Evolutionary conservation across 1,140 invertebrate species (phyloP), one percentile per base, ranked within the genome.

Genomic region (Drosophila azteca): DNA sequence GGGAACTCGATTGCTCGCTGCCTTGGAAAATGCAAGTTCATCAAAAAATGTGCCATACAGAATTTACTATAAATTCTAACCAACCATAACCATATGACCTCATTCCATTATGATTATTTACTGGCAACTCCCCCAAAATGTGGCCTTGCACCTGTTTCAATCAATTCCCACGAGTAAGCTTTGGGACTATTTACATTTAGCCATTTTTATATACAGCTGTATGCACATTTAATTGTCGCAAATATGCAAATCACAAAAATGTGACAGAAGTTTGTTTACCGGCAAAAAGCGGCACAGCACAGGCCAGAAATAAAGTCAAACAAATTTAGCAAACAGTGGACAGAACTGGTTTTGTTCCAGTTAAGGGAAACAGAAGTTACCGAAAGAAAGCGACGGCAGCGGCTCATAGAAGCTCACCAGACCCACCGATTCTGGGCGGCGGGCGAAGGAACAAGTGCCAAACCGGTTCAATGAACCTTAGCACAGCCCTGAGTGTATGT

Each of bases 391-490:
- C 35, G 9, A 13, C 35, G 17, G 66, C 35, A 8, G n/a, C 35
- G 17, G 31, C n/a, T 41, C 46, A 68, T 26, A 45, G 44, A 67
- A 17, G 60, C n/a, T 57, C 52, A 66, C 57, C n/a, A 60, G 55
- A 66, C 51, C 60, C 46, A 69, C 7, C 6, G 6, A 35, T n/a
- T 35, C 20, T 39, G 49, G 45, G n/a, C 17, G 17, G 13, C 54
- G 44, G 46, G 31, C 43, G 52, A 13, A 13, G 35, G 35, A 39
- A 39, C 11, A 39, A 39, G 58, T 43, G 69, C 26, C 26, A 80
- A 88, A 87, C 78, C 70, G 80, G 82, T 88, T 87, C 82, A 82
- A 52, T 76, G 82, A 87, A 88, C 82, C 73, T 61, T 31, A 54
- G 57, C 69, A 50, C 53, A 29, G 61, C 55, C 41, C 3, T 13